Evolutionary conservation across 1,140 invertebrate species (phyloP), one percentile per base, ranked within the genome.

Genomic region (Galleria mellonella): DNA sequence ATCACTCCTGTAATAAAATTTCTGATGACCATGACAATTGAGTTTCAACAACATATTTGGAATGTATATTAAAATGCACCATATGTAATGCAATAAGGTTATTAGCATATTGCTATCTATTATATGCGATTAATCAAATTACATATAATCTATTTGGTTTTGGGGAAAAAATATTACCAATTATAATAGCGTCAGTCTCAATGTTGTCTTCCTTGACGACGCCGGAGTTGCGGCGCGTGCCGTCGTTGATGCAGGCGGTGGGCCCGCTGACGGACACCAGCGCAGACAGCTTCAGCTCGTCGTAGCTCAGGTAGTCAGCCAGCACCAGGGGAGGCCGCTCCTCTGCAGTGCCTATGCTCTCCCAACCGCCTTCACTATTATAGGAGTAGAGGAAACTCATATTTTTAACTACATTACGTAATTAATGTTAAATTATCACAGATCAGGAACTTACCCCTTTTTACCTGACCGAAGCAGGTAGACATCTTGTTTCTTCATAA

Each of bases 241-340:
- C 91, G 55, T 91, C 86, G 48, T 92, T 92, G 38, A 92, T 88
- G 53, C 91, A 92, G 55, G 88, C 89, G 1, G 89, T 89, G 43
- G 87, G 81, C 0, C 90, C 90, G 4, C 90, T 90, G 6, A 91
- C 76, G 10, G 87, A 87, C 10, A 92, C 78, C 61, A 91, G 75
- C 0, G 90, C 87, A 0, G 90, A 90, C 1, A 92, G 51, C 64
- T 79, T 90, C 38, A 91, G 88, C 62, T 91, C 89, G 43, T 90
- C 87, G 64, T 91, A 88, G 43, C 89, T 86, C 43, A 90, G 58
- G 61, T 88, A 89, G 27, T 87, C 76, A 12, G 84, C 62, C 17
- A 91, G 45, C 5, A 44, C 12, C 9, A 36, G 12, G 1, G 42
- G 42, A 2, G 42, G 17, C 17, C 9, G 27, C 31, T 43, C 41